Percentiles rank a stretch among this genome's conserved stretches.
Conservation (phyloP, 1,140 invertebrate genomes). For the Leptoteleia sp. region DNA sequence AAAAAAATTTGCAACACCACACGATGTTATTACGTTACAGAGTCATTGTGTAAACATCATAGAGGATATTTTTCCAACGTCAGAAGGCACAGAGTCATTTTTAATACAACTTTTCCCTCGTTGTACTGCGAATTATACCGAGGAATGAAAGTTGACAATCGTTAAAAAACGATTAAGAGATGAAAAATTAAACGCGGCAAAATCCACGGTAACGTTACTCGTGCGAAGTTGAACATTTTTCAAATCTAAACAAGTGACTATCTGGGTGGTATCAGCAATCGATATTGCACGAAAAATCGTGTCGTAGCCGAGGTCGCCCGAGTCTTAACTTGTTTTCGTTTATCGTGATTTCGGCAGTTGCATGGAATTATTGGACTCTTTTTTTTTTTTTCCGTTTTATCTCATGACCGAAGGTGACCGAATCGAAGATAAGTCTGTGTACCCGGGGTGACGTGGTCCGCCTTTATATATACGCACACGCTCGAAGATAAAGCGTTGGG, state of each 20-base stretch:
- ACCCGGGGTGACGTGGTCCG: too few relatives aligned
- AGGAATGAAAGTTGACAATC: conserved; percentile 3
- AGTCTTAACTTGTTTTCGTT: conserved; percentile 50
- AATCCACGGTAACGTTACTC: conserved; percentile 1
- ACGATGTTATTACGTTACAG: too few relatives aligned
- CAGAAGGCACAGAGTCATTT: too few relatives aligned
- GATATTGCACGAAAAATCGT: conserved; percentile 39
- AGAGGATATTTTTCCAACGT: too few relatives aligned
- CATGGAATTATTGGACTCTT: conserved; percentile 36
- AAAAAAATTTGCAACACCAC: too few relatives aligned
- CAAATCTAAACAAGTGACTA: neutral
- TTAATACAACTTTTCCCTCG: too few relatives aligned
- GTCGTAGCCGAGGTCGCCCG: conserved; percentile 13
- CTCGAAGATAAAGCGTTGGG: too few relatives aligned
- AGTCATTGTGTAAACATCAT: too few relatives aligned
- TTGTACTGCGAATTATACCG: too few relatives aligned
- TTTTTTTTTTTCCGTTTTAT: too few relatives aligned
- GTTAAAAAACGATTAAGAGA: conserved; percentile 12
- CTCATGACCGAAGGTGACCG: conserved; percentile 54
- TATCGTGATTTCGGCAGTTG: conserved; percentile 42
- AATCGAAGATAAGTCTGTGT: conserved; percentile 54
- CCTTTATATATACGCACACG: too few relatives aligned
- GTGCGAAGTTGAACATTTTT: conserved; percentile 14
- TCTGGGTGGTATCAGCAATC: conserved; percentile 18
- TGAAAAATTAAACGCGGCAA: conserved; percentile 5